Evolutionary conservation across 2,797 vertebrate species (phyloP), one percentile per base, ranked within the genome.

Genomic region (Danio choprae): DNA sequence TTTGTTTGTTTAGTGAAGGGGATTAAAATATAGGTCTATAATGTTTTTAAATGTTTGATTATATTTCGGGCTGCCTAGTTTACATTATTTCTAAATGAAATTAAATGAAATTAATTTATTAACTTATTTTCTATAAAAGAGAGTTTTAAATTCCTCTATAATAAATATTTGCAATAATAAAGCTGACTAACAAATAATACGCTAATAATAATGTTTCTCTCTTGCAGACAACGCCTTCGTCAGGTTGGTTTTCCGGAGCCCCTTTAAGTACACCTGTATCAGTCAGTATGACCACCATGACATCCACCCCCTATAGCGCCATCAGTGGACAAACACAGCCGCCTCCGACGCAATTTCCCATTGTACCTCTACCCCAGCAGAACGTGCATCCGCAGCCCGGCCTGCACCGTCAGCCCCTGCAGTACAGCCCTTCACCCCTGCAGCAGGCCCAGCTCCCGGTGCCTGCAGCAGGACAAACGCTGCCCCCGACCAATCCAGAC

Each of bases 181-280:
- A 18, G 29, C 6, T 6, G 3, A 5, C 20, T 51, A 18, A 5
- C 0, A 3, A 56, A 9, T 9, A 64, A 44, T 9, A 77, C 12
- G 10, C 13, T 29, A 29, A 29, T 43, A 40, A 29, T n/a, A 18
- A 38, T 4, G 22, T 41, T 10, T 80, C 5, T 67, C 9, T 78
- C 0, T 80, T 58, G 12, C 62, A 80, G 78, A 65, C 69, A 20
- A 65, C 70, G 2, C 84, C 81, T 71, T 74, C 89, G 81, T 85
- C 89, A 56, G 88, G 83, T 74, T 94, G 94, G 94, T 95, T 94
- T 87, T 88, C 91, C 16, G 86, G 88, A 51, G 76, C 89, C 10
- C 87, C 90, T 38, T 83, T 92, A 70, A 83, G 83, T 12, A 13
- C 90, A 64, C 70, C 88, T 0, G 81, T 83, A 48, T 77, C 79